Evolutionary conservation across 2,113 vertebrate species (phyloP).

Genomic region (Centrocercus urophasianus): DNA sequence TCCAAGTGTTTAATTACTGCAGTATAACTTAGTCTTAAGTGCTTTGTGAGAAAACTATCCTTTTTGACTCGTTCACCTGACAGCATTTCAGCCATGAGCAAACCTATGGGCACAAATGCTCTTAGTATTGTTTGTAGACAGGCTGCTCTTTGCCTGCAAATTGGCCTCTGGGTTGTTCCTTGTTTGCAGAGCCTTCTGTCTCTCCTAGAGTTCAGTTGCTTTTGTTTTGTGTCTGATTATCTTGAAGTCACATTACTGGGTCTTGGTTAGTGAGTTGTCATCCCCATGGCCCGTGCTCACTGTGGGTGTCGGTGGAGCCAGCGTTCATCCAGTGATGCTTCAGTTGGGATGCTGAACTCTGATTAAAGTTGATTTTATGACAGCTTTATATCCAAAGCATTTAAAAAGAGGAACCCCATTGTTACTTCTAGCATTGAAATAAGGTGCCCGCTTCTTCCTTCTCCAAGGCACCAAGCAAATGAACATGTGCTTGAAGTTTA

Average conservation of each 20-base stretch:
- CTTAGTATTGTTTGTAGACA: background rate
- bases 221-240: background rate
- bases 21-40: background rate
- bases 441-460: background rate
- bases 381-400: background rate
- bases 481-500: background rate
- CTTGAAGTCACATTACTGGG: rapidly evolving
- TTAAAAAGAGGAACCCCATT: background rate
- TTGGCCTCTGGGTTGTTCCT: background rate
- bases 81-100: background rate
- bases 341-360: background rate
- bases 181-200: background rate
- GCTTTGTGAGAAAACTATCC: background rate
- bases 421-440: background rate
- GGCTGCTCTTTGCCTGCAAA: background rate
- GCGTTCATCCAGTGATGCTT: background rate
- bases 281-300: rapidly evolving
- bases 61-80: background rate
- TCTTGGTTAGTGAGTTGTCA: background rate
- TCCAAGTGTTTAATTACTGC: background rate
- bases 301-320: background rate
- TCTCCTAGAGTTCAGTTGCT: background rate
- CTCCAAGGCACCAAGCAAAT: background rate
- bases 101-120: background rate
- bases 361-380: background rate